Base-by-base conservation (phyloP, 1,140 invertebrate genomes). In the Drosophila tsacasi region DNA sequence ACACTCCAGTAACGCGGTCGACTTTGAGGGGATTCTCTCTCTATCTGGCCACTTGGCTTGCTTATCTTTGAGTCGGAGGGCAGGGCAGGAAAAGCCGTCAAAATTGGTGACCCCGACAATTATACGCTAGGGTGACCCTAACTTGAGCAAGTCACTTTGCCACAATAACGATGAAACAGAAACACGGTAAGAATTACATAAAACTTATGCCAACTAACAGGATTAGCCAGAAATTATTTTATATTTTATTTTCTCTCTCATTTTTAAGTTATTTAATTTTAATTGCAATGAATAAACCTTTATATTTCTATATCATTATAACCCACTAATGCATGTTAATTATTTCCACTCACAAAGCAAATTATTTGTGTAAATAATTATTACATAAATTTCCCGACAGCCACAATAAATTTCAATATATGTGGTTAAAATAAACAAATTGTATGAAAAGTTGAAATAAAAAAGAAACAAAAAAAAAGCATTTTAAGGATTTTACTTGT, bases 1-100 rank as follows among this genome's bases (percentile, higher is more conserved):
- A 80, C 77, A 80, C 68, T 80, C 68, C 42, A 80, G 77, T 79
- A 78, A 77, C 74, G 74, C 63, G 57, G 46, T 32, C 25, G 42
- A 68, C 32, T 78, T 55, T 68, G 21, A 17, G 67, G 64, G 63
- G 35, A n/a, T 32, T n/a, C 17, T 23, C 23, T 13, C 61, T 32
- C 23, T 10, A 44, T 27, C 47, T 54, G 72, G 74, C 61, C 61
- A 77, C 74, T 79, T 80, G 61, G 55, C 61, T 73, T 49, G 55
- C 78, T 79, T 79, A 77, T 79, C 74, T 52, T 37, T 42, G 13
- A 15, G 46, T 13, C 35, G 60, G 19, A 23, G 44, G 44, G 21
- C 44, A 13, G 21, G n/a, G 39, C 66, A 32, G 69, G 67, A 60
- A 50, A 42, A 44, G 69, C 40, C 67, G 71, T 73, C 69, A 73